Base-by-base conservation (phyloP, 1,140 invertebrate genomes). In the Cherax destructor region DNA sequence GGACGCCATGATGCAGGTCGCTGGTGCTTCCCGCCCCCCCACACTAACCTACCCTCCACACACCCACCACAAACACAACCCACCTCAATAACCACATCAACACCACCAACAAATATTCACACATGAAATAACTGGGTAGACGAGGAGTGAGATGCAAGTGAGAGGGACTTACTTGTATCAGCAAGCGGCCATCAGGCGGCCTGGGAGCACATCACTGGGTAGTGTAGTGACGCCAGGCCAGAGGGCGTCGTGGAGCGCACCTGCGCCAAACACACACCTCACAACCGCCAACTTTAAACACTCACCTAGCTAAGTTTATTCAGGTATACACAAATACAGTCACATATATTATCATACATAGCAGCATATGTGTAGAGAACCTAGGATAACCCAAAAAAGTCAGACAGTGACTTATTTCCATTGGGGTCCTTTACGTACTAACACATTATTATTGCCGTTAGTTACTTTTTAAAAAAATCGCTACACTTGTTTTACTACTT, bases 161-260 rank as follows among this genome's bases (percentile, higher is more conserved):
- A 13, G 30, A 61, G 13, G 11, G 30, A 77, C 85, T 86, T 86
- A 86, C 85, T 78, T 65, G 81, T 61, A 61, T 83, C 41, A 86
- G 72, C 4, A 50, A 24, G 49, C 69, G 41, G n/a, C 85, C 76
- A 72, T 72, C 86, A 80, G 78, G 56, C 13, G 78, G 86, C 79
- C 86, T 24, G 47, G 65, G 78, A 83, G 79, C 86, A 80, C 86
- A 88, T 88, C 86, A 88, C 86, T 81, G 65, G 78, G 65, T 88
- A 88, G 86, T 88, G 81, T 49, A 88, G 47, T 81, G 86, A 88
- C 86, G 86, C 86, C 86, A 61, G 61, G 41, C 61, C 47, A 88
- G 86, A 88, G 86, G 86, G 86, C 86, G 86, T 50, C 21, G 65
- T 16, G 65, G 65, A 61, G 78, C 78, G 86, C 86, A 88, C 78